Percentiles rank a stretch among this genome's conserved stretches.
Evolutionary conservation across 2,888 invertebrate genomes (phyloP).

Genomic region (Apotomis betuletana): DNA sequence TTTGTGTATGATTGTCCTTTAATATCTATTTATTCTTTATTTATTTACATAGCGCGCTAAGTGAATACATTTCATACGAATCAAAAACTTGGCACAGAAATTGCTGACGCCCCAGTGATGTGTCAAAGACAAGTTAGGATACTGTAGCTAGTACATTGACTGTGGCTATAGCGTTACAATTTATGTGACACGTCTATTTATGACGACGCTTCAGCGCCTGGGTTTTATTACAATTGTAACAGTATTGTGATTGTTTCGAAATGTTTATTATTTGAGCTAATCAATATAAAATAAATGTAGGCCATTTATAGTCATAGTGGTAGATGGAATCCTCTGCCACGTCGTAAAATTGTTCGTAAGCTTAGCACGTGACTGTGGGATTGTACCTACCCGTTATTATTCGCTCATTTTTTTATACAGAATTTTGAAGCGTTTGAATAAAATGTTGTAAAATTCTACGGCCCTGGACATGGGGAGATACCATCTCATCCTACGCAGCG

Average conservation of each 20-base stretch:
- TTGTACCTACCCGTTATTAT: no score
- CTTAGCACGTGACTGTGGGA: no score
- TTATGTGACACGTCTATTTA: slow-evolving; percentile 61
- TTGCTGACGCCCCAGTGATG: no score
- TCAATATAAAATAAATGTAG: slow-evolving; percentile 6
- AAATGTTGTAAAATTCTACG: neutral
- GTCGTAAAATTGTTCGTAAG: neutral
- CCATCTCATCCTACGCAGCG: slow-evolving; percentile 52
- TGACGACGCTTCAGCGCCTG: slow-evolving; percentile 42
- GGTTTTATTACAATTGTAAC: slow-evolving; percentile 41
- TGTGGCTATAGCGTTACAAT: slow-evolving; percentile 52
- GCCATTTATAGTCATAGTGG: neutral
- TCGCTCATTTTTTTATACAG: no score
- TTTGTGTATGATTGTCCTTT: no score
- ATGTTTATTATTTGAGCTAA: slow-evolving; percentile 15
- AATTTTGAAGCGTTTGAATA: no score
- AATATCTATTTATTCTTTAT: no score
- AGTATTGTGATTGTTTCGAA: slow-evolving; percentile 43
- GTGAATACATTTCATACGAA: no score
- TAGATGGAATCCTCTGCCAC: neutral
- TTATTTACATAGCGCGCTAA: no score
- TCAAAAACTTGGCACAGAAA: no score
- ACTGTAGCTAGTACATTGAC: neutral
- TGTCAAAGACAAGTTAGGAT: neutral
- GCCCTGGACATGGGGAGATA: slow-evolving; percentile 43